Conservation (phyloP, 2,113 vertebrate species). For the Passer montanus region DNA sequence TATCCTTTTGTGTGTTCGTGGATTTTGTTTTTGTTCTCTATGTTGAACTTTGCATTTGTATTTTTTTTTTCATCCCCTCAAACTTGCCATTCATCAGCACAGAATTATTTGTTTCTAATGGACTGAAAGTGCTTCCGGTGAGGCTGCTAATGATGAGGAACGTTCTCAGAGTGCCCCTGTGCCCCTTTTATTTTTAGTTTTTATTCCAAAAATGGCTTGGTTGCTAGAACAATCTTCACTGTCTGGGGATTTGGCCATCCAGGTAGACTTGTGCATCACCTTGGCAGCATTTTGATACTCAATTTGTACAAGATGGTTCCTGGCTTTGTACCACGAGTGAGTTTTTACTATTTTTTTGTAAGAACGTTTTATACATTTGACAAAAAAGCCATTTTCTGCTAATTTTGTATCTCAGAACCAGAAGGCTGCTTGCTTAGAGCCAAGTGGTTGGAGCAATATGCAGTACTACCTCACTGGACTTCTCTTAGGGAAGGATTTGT, state of each 20-base stretch:
- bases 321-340: not conserved
- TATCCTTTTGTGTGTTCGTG: not conserved
- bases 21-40: not conserved
- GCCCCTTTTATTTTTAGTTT: not conserved
- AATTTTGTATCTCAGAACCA: not conserved
- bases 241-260: slow-evolving; percentile 14
- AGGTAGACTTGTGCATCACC: not conserved
- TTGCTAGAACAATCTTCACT: slow-evolving; percentile 60
- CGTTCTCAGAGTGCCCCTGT: not conserved
- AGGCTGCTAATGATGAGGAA: slow-evolving; percentile 2
- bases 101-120: not conserved
- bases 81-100: slow-evolving; percentile 1
- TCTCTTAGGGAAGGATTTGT: not conserved
- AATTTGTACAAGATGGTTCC: not conserved
- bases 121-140: not conserved
- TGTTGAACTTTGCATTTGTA: not conserved
- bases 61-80: not conserved
- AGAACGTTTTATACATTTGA: not conserved
- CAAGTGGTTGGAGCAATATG: slow-evolving; percentile 20
- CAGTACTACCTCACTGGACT: slow-evolving; percentile 64
- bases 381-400: slow-evolving; percentile 16
- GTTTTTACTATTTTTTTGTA: not conserved
- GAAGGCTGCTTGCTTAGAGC: not conserved
- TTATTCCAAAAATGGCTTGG: not conserved
- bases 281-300: not conserved